Base-by-base conservation (phyloP, 2,888 invertebrate species). In the Xanthia togata region DNA sequence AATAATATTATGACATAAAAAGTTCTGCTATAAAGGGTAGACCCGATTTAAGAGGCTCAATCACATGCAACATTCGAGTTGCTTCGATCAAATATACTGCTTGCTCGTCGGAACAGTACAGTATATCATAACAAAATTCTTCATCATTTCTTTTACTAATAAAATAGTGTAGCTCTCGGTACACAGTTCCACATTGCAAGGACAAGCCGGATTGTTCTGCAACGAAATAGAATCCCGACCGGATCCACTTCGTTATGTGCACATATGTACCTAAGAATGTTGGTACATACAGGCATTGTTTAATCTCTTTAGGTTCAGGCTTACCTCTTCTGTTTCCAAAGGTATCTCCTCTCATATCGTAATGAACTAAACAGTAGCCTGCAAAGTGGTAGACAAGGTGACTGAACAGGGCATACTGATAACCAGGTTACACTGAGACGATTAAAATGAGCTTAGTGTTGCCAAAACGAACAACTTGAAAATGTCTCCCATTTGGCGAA, bases 161-260 rank as follows among this genome's bases (percentile, higher is more conserved):
- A 50, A n/a, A 50, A 55, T 65, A 4, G 17, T 50, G 23, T 1
- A 44, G 81, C 11, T 55, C 14, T 47, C 44, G 20, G 26, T 31
- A 53, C 53, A 65, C 53, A 44, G 44, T 60, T 76, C 68, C 44
- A 4, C n/a, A 47, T 70, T 71, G 70, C 63, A 68, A 64, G 31
- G 17, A 17, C 17, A 63, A 50, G 17, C 59, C 12, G 50, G 47
- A 47, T 68, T 11, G 31, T 44, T 63, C 65, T 44, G 68, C 44
- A 68, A 9, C 50, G 26, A 70, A 47, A 67, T 23, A 64, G 57
- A 71, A 53, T 55, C 14, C 50, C 4, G 4, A 59, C 44, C 14
- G 70, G 44, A 71, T 62, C n/a, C 31, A 38, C 12, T 82, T 23
- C 31, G 14, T 55, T 82, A 8, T 65, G n/a, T 78, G 5, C 44